Base-by-base conservation (phyloP, 2,888 invertebrate genomes). In the Drosophila rellima region DNA sequence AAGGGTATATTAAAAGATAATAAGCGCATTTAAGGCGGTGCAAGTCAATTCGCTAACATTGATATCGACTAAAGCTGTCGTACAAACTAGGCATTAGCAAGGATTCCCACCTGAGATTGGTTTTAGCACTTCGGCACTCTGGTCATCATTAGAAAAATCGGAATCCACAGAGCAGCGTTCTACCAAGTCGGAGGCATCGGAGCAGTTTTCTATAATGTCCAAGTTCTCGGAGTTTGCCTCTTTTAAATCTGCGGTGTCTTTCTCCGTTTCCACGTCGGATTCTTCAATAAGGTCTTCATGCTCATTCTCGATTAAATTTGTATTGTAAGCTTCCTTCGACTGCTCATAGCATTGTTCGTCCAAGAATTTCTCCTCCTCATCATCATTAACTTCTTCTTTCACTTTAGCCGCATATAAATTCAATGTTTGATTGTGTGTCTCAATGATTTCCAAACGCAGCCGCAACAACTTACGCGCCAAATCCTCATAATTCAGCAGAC, bases 401-500 rank as follows among this genome's bases (percentile, higher is more conserved):
- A 0, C 5, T 7, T 8, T 15, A 2, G 1, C 8, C 10, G 31
- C 23, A 7, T 65, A 37, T 2, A 59, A 29, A 8, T 26, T 17
- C 0, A 17, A 7, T 0, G 76, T 74, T 10, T 40, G 7, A 1
- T 63, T 72, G 20, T 73, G 83, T 5, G 69, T 81, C 10, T 47
- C 54, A 6, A 67, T 40, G 42, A 89, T 82, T 33, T 76, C 68
- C 7, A 50, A 52, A 0, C 82, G 71, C 31, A 77, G 13, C 15
- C 71, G 57, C 0, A 20, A 31, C 44, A 82, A 62, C 6, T 74
- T 61, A 26, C 64, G 67, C 6, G 76, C 78, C 10, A 87, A 18
- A 1, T 55, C 75, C 40, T 88, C 87, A 56, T 69, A 82, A 39
- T 88, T 81, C 18, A 87, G 47, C 10, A 87, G 56, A 20, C 56